phyloP scores from a whole-genome alignment of 2,113 vertebrate genomes.

The Laticauda colubrina region DNA sequence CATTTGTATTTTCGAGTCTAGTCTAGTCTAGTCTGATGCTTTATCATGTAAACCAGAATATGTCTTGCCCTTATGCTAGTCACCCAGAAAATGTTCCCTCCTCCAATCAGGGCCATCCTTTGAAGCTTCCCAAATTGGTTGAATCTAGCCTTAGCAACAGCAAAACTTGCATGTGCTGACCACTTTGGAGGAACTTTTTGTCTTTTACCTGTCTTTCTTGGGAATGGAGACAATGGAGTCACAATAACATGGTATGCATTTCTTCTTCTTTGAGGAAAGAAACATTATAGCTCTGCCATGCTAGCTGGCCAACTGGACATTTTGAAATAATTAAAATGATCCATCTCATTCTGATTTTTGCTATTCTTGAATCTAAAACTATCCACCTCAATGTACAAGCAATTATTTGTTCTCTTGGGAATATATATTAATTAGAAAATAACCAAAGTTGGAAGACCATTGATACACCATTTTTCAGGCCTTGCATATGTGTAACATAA shows the following conservation, averaged over 20 bases:
- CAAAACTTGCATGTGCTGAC: background rate
- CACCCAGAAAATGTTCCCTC: no score
- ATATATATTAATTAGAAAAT: background rate
- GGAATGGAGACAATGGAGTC: background rate
- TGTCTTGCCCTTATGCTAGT: no score
- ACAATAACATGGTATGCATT: background rate
- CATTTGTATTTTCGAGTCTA: background rate
- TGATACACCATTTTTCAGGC: background rate
- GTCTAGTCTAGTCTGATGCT: background rate
- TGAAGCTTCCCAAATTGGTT: background rate
- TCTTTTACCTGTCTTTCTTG: background rate
- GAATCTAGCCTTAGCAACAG: background rate
- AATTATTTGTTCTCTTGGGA: background rate
- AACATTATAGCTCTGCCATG: background rate
- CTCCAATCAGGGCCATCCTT: no score
- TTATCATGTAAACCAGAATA: background rate
- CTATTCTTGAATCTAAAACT: background rate
- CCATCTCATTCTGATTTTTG: background rate
- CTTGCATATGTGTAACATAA: background rate
- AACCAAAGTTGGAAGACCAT: background rate
- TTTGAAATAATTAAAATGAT: background rate
- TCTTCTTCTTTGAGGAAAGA: background rate
- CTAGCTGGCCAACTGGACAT: background rate
- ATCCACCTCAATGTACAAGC: background rate
- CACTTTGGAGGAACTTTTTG: background rate